A percentile compares a stretch with the other conserved stretches of the same genome.
phyloP scores from a whole-genome alignment of 2,797 vertebrate species.

The Eospalax fontanierii region DNA sequence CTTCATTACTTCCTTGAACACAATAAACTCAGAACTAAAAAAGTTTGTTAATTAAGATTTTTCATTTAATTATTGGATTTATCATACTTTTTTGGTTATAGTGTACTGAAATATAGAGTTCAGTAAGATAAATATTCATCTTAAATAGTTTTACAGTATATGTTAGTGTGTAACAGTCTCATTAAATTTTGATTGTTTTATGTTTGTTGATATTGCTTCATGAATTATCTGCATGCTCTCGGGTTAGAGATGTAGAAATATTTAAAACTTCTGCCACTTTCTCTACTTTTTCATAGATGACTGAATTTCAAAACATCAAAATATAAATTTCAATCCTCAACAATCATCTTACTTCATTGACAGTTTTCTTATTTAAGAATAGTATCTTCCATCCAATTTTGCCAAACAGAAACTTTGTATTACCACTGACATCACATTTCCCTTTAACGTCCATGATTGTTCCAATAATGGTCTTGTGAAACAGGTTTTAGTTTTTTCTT shows the following conservation, averaged over 20 bases:
- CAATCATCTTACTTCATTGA: neutral
- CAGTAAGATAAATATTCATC: neutral
- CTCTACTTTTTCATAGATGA: neutral
- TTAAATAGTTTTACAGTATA: neutral
- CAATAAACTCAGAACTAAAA: neutral
- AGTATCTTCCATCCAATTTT: neutral
- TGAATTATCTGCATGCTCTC: slow-evolving; percentile 52
- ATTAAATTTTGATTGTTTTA: neutral
- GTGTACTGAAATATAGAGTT: neutral
- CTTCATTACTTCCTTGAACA: neutral
- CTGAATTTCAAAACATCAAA: neutral
- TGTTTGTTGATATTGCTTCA: neutral
- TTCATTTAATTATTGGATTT: slow-evolving; percentile 4
- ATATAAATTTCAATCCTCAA: neutral
- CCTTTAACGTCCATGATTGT: neutral
- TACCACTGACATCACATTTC: neutral
- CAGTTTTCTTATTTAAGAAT: neutral
- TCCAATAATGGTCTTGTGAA: neutral
- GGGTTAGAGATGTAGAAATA: neutral
- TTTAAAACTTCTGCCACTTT: neutral
- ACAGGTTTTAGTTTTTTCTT: neutral
- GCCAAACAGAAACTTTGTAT: neutral
- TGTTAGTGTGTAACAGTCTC: neutral
- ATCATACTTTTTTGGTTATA: neutral
- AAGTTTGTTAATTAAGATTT: neutral